Base-by-base conservation (phyloP, 30 jellyfish, hydroid and myxozoan species). In the Aurelia sp. region DNA sequence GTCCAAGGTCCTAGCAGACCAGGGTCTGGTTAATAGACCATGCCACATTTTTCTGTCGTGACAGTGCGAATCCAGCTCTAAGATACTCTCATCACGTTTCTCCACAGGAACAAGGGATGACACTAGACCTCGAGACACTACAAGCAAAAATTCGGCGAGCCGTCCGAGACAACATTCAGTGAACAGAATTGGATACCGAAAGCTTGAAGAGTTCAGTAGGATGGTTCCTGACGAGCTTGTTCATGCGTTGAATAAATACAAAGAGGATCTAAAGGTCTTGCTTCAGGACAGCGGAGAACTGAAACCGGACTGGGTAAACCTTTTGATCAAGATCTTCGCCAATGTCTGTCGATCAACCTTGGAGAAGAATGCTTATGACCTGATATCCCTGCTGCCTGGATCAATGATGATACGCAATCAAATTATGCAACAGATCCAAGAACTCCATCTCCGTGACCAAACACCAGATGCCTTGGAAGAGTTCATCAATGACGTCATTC, bases 251-350 rank as follows among this genome's bases (percentile, higher is more conserved):
- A 44, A 35, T 11, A 52, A 73, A 48, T 60, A 15, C 27, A 73
- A 50, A 73, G 47, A 21, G 2, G 58, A 66, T 13, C 3, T 73
- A 51, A 50, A 24, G 12, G 55, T 38, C 9, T 19, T 73, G 22
- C 20, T 73, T 67, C 52, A 41, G 5, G 57, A 52, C 8, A n/a
- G 33, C 2, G 33, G 18, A 38, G 51, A 48, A 13, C 52, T 73
- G 55, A 73, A 73, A 16, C 71, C 85, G 17, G 85, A 73, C 22
- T 73, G 85, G 85, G 71, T 73, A n/a, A 73, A 27, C 21, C 52
- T 73, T 11, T 38, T 73, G 85, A 52, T 73, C 27, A 73, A 73
- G 17, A 17, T 73, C 47, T 73, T 73, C 22, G 69, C 85, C 21
- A 18, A 9, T 15, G 85, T 52, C 59, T 35, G 70, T 10, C 55